A percentile compares a stretch with the other conserved stretches of the same genome.
These are phyloP conservation scores for Oryzias melastigma DNA, from an alignment of 2,113 vertebrate genomes.

Conservation along the genomic window DNA sequence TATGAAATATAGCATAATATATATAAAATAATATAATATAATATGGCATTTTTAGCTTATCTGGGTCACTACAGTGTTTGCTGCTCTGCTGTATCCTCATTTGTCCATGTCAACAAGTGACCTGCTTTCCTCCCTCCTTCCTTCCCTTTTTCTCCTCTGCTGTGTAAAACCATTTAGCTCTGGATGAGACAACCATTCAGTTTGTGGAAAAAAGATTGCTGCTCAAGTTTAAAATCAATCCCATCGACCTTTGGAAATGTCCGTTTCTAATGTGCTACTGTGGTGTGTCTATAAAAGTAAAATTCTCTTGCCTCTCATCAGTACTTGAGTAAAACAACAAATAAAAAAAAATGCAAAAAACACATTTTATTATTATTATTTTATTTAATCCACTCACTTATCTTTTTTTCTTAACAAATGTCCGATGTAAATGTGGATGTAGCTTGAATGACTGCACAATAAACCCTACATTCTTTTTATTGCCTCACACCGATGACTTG, in stretches of 20 bases:
- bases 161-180: constrained; percentile 68
- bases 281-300: constrained; percentile 28
- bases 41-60: constrained; percentile 32
- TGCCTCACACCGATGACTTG: constrained; percentile 2
- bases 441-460: background rate
- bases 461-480: background rate
- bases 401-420: background rate
- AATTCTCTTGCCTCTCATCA: constrained; percentile 4
- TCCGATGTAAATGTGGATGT: no score
- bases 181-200: constrained; percentile 58
- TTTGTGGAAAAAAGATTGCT: constrained; percentile 39
- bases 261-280: constrained; percentile 41
- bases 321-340: background rate
- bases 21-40: background rate
- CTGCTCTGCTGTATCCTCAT: constrained; percentile 53
- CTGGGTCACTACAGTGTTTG: constrained; percentile 61
- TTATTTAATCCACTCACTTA: background rate
- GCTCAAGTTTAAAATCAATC: constrained; percentile 60
- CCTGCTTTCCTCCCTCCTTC: constrained; percentile 64
- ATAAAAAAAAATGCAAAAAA: no score
- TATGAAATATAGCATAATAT: background rate
- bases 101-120: constrained; percentile 74
- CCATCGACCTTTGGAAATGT: constrained; percentile 59
- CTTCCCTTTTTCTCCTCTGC: constrained; percentile 37
- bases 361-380: background rate